Percentiles rank a stretch among this genome's conserved stretches.
Evolutionary conservation across 2,797 vertebrate species (phyloP).

Genomic region (Chelidonichthys spinosus): DNA sequence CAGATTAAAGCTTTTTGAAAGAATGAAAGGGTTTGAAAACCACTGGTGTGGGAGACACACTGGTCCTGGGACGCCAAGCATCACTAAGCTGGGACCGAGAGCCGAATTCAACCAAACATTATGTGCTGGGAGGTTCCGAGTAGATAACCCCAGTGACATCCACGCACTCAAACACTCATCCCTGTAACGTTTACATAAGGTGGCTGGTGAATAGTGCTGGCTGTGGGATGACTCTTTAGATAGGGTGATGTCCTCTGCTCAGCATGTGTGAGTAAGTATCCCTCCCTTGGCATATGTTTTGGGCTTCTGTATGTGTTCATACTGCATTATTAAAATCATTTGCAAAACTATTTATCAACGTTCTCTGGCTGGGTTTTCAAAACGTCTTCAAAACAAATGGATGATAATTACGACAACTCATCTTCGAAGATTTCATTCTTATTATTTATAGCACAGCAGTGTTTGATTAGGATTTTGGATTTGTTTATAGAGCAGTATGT

Average conservation of each 20-base stretch:
- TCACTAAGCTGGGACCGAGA: conserved; percentile 14
- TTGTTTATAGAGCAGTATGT: conserved; percentile 13
- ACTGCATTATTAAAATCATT: conserved; percentile 26
- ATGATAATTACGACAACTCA: neutral
- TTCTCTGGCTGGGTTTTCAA: neutral
- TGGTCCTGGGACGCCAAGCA: neutral
- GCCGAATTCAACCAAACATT: conserved; percentile 44
- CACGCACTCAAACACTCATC: conserved; percentile 48
- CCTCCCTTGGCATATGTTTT: conserved; percentile 23
- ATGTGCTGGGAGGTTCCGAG: conserved; percentile 40
- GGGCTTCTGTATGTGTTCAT: conserved; percentile 26
- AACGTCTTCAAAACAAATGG: conserved; percentile 13
- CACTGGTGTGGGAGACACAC: neutral
- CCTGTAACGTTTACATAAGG: conserved; percentile 47
- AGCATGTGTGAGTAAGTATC: conserved; percentile 17
- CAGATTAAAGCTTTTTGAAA: conserved; percentile 12
- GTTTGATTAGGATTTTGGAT: conserved; percentile 9
- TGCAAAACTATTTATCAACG: conserved; percentile 24
- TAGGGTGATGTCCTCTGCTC: conserved; percentile 30
- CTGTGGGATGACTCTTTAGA: conserved; percentile 38
- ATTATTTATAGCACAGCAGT: conserved; percentile 1
- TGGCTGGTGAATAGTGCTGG: conserved; percentile 41
- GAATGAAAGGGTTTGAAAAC: conserved; percentile 3
- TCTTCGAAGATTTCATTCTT: neutral
- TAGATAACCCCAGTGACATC: conserved; percentile 62